A percentile compares a stretch with the other conserved stretches of the same genome.
phyloP scores from a whole-genome alignment of 2,888 invertebrate genomes.

The Aricia artaxerxes region DNA sequence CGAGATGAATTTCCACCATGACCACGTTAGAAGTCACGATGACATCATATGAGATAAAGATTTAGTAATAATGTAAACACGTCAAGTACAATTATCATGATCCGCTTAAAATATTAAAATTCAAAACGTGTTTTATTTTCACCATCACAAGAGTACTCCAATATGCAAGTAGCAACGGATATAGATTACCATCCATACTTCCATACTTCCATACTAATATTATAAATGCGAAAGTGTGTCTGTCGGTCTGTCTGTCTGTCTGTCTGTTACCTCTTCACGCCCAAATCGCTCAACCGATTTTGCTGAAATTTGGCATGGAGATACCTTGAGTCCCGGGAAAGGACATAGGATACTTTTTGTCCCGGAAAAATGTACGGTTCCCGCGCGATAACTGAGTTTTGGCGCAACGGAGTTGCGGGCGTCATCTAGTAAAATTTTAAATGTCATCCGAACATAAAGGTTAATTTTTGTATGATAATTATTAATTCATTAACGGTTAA shows the following conservation, averaged over 20 bases:
- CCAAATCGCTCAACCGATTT: too few species aligned
- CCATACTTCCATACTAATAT: too few species aligned
- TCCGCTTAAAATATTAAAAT: conserved; percentile 26
- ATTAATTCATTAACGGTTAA: not conserved
- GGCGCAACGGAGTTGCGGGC: too few species aligned
- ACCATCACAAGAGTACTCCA: not conserved
- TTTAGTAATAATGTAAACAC: conserved; percentile 72
- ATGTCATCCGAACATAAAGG: not conserved
- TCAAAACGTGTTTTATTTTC: not conserved
- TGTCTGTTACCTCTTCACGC: too few species aligned
- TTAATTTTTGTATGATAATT: not conserved
- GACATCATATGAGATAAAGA: conserved; percentile 48
- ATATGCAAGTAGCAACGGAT: not conserved
- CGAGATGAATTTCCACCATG: conserved; percentile 17
- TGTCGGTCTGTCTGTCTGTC: too few species aligned
- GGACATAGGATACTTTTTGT: too few species aligned
- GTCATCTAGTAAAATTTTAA: not conserved
- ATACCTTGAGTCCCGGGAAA: too few species aligned
- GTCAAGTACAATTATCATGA: conserved; percentile 44
- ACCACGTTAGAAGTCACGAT: conserved; percentile 28
- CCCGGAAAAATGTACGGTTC: too few species aligned
- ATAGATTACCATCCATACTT: not conserved
- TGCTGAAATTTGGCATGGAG: too few species aligned
- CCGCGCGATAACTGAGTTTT: too few species aligned
- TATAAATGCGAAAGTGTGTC: too few species aligned